phyloP scores from a whole-genome alignment of 2,113 vertebrate species.

The Eretmochelys imbricata region DNA sequence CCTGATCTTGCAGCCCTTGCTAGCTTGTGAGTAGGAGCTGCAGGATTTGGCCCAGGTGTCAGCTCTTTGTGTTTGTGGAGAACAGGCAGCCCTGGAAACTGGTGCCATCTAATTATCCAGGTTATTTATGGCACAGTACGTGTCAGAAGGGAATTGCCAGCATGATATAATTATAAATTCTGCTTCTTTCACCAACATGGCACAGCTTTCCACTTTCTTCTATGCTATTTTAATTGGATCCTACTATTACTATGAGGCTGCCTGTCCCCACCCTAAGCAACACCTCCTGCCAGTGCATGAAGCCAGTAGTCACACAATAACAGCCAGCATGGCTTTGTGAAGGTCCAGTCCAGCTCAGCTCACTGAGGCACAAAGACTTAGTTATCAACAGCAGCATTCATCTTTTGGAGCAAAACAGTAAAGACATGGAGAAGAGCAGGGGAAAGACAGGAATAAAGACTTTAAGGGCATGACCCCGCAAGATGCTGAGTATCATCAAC shows the following conservation, averaged over 20 bases:
- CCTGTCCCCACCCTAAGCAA: slow-evolving; percentile 18
- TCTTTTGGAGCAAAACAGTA: not conserved
- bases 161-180: slow-evolving; percentile 54
- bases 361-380: not conserved
- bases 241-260: slow-evolving; percentile 20
- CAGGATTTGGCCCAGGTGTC: not conserved
- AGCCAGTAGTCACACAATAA: not conserved
- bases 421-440: not conserved
- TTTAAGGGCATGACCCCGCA: not conserved
- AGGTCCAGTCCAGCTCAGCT: not conserved
- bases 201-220: slow-evolving; percentile 38
- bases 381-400: not conserved
- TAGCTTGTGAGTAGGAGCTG: not conserved
- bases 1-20: slow-evolving; percentile 32
- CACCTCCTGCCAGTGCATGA: not conserved
- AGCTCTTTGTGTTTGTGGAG: not conserved
- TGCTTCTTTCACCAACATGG: not conserved
- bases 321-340: not conserved
- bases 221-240: slow-evolving; percentile 46
- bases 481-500: not conserved
- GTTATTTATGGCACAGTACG: slow-evolving; percentile 68
- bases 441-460: not conserved
- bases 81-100: slow-evolving; percentile 58
- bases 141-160: slow-evolving; percentile 69
- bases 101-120: slow-evolving; percentile 56